phyloP scores from a whole-genome alignment of 1,140 invertebrate genomes.

The Brachionus calyciflorus region DNA sequence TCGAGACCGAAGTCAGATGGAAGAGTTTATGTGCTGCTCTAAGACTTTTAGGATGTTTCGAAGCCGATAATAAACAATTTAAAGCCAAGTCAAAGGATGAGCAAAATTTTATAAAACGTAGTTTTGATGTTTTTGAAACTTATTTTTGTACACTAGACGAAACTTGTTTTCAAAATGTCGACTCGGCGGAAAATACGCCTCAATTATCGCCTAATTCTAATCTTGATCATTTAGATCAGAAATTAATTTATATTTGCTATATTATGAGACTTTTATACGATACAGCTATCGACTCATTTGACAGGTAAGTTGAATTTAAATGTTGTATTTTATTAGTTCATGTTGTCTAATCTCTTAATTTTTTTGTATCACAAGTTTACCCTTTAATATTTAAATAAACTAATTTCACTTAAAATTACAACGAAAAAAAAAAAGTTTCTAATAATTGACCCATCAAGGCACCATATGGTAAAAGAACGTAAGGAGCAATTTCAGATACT shows the following conservation, averaged over 20 bases:
- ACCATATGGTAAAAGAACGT: no score
- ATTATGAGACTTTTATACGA: constrained; percentile 81
- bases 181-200: no score
- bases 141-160: constrained; percentile 45
- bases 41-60: constrained; percentile 83
- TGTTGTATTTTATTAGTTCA: constrained; percentile 48
- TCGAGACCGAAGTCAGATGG: constrained; percentile 88
- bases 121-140: constrained; percentile 40
- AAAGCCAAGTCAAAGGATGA: neutral
- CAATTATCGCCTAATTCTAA: neutral
- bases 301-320: constrained; percentile 69
- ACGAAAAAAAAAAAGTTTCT: no score
- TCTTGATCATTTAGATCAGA: neutral
- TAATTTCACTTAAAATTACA: no score
- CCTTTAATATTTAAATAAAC: no score
- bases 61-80: neutral
- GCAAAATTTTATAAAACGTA: neutral
- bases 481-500: no score
- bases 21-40: constrained; percentile 87
- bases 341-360: neutral
- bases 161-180: constrained; percentile 26
- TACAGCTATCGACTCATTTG: constrained; percentile 83
- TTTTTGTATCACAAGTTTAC: no score
- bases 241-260: constrained; percentile 65
- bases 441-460: no score